phyloP scores from a whole-genome alignment of 2,797 vertebrate species.

The Ctenopoma multispine region DNA sequence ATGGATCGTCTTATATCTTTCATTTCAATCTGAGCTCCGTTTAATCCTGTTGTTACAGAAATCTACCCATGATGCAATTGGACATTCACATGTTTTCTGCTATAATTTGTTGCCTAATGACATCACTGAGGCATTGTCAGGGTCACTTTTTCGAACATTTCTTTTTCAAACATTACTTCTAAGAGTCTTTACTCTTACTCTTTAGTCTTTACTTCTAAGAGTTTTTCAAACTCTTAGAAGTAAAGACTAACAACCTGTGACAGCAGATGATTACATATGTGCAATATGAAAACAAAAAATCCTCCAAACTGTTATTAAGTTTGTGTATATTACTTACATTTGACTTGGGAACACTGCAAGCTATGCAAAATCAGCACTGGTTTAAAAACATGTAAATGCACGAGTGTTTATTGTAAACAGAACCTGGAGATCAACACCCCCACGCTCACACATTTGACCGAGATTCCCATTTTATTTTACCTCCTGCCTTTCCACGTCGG shows the following conservation, averaged over 20 bases:
- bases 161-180: no score
- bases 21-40: no score
- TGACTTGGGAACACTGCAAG: neutral
- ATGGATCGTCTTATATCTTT: no score
- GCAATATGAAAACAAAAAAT: neutral
- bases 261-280: neutral
- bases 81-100: neutral
- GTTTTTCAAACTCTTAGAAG: no score
- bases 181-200: no score
- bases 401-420: conserved; percentile 8
- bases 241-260: neutral
- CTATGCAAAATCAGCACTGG: neutral
- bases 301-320: neutral
- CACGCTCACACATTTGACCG: conserved; percentile 7
- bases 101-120: no score
- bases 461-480: conserved; percentile 12
- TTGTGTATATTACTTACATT: neutral
- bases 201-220: no score
- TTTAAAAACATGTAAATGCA: neutral
- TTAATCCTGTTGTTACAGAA: neutral
- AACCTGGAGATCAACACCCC: neutral
- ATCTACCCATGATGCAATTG: neutral
- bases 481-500: conserved; percentile 8
- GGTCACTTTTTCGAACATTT: no score
- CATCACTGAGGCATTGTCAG: no score